These are phyloP conservation scores for Ganaspis sp. DNA, from an alignment of 1,140 invertebrate species.

Conservation along the genomic window DNA sequence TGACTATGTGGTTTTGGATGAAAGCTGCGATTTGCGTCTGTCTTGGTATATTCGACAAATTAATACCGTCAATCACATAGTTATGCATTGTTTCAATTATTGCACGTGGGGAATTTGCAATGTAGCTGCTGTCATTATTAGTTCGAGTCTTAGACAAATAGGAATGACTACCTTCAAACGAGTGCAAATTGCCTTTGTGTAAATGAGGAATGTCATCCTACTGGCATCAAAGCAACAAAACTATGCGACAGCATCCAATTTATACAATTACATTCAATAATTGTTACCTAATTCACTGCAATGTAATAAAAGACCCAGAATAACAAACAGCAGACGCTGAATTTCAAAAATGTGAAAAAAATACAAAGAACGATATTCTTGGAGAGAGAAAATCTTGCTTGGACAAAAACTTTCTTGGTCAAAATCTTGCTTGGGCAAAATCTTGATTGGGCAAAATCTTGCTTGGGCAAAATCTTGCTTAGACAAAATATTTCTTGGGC, in stretches of 20 bases:
- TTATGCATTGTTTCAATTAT: slow-evolving; percentile 23
- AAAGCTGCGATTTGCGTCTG: slow-evolving; percentile 52
- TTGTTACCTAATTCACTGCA: too few species aligned
- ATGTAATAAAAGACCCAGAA: too few species aligned
- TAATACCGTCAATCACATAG: slow-evolving; percentile 54
- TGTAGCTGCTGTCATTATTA: background rate
- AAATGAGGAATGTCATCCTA: background rate
- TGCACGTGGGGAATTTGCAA: background rate
- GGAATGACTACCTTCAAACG: background rate
- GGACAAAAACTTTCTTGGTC: too few species aligned
- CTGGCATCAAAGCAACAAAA: background rate
- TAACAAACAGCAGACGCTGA: too few species aligned
- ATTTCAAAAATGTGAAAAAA: too few species aligned
- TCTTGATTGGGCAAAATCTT: too few species aligned
- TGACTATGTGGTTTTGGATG: slow-evolving; percentile 14
- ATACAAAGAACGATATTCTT: too few species aligned
- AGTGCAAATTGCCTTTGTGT: background rate
- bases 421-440: too few species aligned
- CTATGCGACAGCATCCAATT: background rate
- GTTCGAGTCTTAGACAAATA: background rate
- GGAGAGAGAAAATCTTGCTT: too few species aligned
- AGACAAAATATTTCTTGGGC: slow-evolving; percentile 6
- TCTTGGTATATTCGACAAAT: slow-evolving; percentile 64
- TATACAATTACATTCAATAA: too few species aligned
- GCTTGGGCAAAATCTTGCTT: too few species aligned